Percentiles rank a stretch among this genome's conserved stretches.
Conservation (phyloP, 2,888 invertebrate genomes). For the Agrochola litura region DNA sequence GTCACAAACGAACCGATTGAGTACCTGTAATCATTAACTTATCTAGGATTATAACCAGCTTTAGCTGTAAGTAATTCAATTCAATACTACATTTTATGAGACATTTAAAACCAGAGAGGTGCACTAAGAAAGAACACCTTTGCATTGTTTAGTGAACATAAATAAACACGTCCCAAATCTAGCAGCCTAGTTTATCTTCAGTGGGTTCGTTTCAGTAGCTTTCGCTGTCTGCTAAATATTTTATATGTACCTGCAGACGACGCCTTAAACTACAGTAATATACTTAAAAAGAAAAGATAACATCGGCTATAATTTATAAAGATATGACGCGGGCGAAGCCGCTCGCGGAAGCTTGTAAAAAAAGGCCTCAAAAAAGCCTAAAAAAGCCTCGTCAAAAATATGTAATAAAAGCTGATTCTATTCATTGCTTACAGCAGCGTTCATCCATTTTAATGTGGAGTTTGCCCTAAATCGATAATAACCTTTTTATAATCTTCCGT, state of each 20-base stretch:
- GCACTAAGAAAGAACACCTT: background rate
- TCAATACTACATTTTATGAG: background rate
- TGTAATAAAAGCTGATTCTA: slow-evolving; percentile 18
- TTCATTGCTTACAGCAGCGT: slow-evolving; percentile 15
- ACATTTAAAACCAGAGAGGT: background rate
- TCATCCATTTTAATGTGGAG: slow-evolving; percentile 36
- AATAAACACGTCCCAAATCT: background rate
- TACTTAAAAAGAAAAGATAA: too few species aligned
- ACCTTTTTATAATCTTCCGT: slow-evolving; percentile 52
- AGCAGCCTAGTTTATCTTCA: background rate
- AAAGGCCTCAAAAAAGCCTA: too few species aligned
- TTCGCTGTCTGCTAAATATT: background rate
- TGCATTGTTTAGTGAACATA: background rate
- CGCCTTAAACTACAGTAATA: too few species aligned
- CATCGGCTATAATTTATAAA: too few species aligned
- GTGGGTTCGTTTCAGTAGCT: background rate
- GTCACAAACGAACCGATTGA: too few species aligned
- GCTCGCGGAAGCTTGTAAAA: background rate
- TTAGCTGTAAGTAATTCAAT: too few species aligned
- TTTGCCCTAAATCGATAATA: slow-evolving; percentile 45
- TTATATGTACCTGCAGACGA: background rate
- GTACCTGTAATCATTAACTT: too few species aligned
- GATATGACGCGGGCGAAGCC: too few species aligned
- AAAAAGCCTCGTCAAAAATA: slow-evolving; percentile 23
- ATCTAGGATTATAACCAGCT: background rate